Conservation (phyloP, 2,888 invertebrate genomes). For the Harpalus rubripes region DNA sequence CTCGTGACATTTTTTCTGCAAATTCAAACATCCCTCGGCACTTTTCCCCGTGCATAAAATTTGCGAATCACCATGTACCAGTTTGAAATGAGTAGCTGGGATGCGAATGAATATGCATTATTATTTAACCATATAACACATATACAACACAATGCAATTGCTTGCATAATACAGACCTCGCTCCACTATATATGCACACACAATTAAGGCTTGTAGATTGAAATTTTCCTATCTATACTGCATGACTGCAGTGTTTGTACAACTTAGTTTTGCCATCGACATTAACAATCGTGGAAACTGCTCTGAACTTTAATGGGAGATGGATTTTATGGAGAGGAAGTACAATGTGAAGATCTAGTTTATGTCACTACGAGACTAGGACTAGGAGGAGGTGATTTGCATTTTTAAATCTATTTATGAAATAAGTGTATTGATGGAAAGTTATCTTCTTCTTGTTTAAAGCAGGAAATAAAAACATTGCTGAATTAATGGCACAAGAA, state of each 20-base stretch:
- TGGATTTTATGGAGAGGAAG: constrained; percentile 2
- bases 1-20: no score
- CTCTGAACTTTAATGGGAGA: not conserved
- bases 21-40: no score
- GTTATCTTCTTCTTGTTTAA: not conserved
- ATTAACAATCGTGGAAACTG: not conserved
- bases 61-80: not conserved
- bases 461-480: no score
- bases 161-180: not conserved
- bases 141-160: constrained; percentile 6
- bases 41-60: not conserved
- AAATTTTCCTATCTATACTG: constrained; percentile 28
- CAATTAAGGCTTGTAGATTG: constrained; percentile 22
- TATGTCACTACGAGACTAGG: no score
- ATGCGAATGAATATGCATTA: constrained; percentile 8
- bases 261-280: constrained; percentile 4
- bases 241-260: constrained; percentile 19
- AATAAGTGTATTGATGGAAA: not conserved
- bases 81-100: not conserved
- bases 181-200: not conserved
- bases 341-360: not conserved
- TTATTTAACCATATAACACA: constrained; percentile 13
- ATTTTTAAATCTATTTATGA: not conserved
- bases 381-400: not conserved
- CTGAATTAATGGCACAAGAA: no score